Evolutionary conservation across 2,797 vertebrate genomes (phyloP).

Genomic region (Melopsittacus undulatus): DNA sequence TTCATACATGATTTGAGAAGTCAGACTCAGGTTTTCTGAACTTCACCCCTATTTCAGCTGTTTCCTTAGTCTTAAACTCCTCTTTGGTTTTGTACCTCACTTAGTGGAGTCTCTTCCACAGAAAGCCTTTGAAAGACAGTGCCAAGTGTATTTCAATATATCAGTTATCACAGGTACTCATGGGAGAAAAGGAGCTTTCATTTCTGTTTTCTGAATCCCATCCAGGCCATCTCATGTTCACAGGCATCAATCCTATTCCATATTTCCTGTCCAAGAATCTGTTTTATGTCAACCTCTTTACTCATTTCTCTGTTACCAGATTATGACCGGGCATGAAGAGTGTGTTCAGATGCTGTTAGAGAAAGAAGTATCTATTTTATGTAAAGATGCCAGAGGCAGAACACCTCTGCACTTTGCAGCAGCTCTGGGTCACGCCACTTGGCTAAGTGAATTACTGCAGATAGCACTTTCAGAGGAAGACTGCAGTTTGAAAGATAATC

Average conservation of each 20-base stretch:
- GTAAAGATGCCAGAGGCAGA: constrained; percentile 86
- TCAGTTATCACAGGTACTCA: background rate
- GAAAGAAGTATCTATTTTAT: constrained; percentile 90
- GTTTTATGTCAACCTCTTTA: background rate
- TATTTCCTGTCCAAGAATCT: background rate
- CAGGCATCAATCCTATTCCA: background rate
- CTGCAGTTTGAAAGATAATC: constrained; percentile 82
- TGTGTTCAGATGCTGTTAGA: constrained; percentile 95
- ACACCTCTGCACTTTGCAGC: constrained; percentile 93
- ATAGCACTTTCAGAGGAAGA: constrained; percentile 82
- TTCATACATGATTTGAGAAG: background rate
- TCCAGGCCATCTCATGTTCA: background rate
- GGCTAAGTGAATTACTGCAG: constrained; percentile 83
- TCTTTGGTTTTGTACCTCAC: background rate
- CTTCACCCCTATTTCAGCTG: background rate
- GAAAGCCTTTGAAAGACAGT: background rate
- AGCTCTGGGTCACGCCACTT: constrained; percentile 90
- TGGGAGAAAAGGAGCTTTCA: background rate
- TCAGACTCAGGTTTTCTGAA: background rate
- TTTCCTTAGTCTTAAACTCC: background rate
- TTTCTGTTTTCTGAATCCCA: background rate
- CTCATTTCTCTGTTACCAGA: constrained; percentile 72
- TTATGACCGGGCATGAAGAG: constrained; percentile 95
- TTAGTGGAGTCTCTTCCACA: background rate
- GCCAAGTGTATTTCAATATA: background rate